Conservation (phyloP, 2,888 invertebrate genomes). For the Nomada lathburiana region DNA sequence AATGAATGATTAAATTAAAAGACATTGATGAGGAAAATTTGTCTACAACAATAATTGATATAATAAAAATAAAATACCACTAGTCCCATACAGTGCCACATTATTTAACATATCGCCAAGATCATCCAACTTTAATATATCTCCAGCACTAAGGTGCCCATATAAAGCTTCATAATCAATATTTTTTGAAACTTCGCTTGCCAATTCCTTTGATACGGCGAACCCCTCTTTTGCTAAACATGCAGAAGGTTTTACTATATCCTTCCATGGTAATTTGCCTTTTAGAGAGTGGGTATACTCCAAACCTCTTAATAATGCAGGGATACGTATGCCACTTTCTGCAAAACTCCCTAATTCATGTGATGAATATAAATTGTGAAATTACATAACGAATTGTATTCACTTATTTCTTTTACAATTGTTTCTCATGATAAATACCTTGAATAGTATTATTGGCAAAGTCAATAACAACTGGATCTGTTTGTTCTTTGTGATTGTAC, state of each 20-base stretch:
- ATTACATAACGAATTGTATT: not conserved
- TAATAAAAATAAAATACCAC: constrained; percentile 74
- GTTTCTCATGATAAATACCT: constrained; percentile 67
- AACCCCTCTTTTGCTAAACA: constrained; percentile 86
- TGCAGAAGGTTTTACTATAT: constrained; percentile 87
- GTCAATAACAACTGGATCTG: constrained; percentile 86
- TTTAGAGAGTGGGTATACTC: constrained; percentile 86
- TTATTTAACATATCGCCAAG: constrained; percentile 86
- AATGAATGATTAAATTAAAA: constrained; percentile 6
- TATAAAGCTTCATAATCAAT: constrained; percentile 82
- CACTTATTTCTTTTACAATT: constrained; percentile 15
- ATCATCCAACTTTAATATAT: constrained; percentile 83
- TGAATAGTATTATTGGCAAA: constrained; percentile 83
- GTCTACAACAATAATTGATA: not conserved
- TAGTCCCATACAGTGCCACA: constrained; percentile 83
- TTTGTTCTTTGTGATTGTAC: constrained; percentile 88
- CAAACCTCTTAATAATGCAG: constrained; percentile 87
- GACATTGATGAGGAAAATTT: constrained; percentile 2
- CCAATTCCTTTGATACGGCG: constrained; percentile 85
- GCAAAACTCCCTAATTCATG: constrained; percentile 63
- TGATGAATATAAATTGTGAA: constrained; percentile 2
- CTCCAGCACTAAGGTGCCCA: constrained; percentile 84
- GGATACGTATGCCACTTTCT: constrained; percentile 82
- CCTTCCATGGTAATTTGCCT: constrained; percentile 87
- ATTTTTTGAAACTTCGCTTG: constrained; percentile 83